Evolutionary conservation across 2,888 invertebrate genomes (phyloP), one percentile per base, ranked within the genome.

Genomic region (Cheilosia pagana): DNA sequence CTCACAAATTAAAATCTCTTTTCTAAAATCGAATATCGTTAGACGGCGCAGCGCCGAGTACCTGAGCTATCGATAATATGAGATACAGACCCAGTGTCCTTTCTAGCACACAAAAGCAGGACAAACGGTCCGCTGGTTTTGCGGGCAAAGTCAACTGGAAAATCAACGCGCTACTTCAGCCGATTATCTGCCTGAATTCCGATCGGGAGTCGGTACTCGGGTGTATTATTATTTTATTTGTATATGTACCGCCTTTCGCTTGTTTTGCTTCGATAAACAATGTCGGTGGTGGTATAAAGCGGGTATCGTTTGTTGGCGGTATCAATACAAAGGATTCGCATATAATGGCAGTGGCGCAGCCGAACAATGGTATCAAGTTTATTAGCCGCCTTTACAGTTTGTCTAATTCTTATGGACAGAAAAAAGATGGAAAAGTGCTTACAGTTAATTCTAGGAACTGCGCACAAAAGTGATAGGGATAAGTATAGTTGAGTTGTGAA

Each of bases 91-190:
- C 35, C 35, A 35, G 12, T 35, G 35, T 35, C 12, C 35, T 35
- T 35, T 10, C 31, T 35, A 12, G 0, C 31, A 3, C 12, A 35
- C 12, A 35, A 35, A 35, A 12, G 12, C 35, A 12, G 12, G 12
- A 12, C 3, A 35, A 35, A 45, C 55, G 48, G 39, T 63, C 23
- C 55, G 48, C 19, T 63, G 16, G 35, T 25, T 63, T 65, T 53
- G n/a, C 35, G 74, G 31, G 63, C 67, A 67, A 75, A 75, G 43
- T 67, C 75, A 67, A 76, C 67, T 67, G 67, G 75, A 76, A 76
- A 76, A 76, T 76, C 52, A 76, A 52, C 75, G 75, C 75, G 75
- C 75, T 19, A 16, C 57, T 57, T 65, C 35, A 59, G 48, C 14
- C 31, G 75, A 67, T 67, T 76, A 76, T 59, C 59, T 59, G 25